A percentile compares a stretch with the other conserved stretches of the same genome.
Conservation (phyloP, 2,888 invertebrate genomes). For the Nebria salina region DNA sequence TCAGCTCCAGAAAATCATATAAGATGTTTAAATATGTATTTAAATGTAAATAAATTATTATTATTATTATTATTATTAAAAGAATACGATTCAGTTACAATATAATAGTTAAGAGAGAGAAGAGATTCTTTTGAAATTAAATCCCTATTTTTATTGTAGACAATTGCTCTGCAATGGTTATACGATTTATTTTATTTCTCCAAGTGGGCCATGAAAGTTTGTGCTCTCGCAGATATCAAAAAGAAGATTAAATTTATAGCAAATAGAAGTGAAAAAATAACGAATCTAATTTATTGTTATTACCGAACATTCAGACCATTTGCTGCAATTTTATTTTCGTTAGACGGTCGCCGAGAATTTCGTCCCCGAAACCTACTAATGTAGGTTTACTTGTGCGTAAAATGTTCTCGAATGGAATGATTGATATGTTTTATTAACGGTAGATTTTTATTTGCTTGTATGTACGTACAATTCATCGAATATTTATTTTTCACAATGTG, state of each 20-base stretch:
- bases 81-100: no score
- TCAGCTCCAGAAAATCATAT: no score
- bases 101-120: not conserved
- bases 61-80: no score
- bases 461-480: no score
- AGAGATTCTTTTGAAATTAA: not conserved
- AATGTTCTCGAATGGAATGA: not conserved
- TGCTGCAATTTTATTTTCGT: slow-evolving; percentile 27
- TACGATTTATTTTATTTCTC: not conserved
- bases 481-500: no score
- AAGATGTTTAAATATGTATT: no score
- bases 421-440: not conserved
- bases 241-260: slow-evolving; percentile 18
- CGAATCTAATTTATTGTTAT: slow-evolving; percentile 24
- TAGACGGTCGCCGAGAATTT: slow-evolving; percentile 3
- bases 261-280: slow-evolving; percentile 22
- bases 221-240: not conserved
- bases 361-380: not conserved
- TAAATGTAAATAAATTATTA: no score
- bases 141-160: not conserved
- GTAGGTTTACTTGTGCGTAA: not conserved
- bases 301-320: slow-evolving; percentile 1
- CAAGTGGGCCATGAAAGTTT: not conserved
- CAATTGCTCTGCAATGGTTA: not conserved
- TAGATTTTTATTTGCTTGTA: no score